These are phyloP conservation scores for Chrosomus eos DNA, from an alignment of 2,797 vertebrate genomes.

Conservation along the genomic window DNA sequence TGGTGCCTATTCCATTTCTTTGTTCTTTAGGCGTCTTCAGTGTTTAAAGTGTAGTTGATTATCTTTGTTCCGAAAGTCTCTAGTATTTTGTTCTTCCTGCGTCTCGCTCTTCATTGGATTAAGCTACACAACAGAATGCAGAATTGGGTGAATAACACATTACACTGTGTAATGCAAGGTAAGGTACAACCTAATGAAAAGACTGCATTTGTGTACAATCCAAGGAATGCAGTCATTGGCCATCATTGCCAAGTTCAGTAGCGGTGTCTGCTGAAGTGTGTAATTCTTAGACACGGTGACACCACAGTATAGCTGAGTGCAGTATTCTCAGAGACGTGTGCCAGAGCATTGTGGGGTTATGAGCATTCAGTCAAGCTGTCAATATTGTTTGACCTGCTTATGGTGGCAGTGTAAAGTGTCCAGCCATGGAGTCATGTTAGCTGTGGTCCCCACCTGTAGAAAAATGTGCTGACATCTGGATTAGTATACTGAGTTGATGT, in stretches of 20 bases:
- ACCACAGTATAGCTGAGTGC: conserved; percentile 1
- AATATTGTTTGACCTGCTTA: not conserved
- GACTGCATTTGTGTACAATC: conserved; percentile 17
- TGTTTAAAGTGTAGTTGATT: not conserved
- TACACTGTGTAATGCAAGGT: not conserved
- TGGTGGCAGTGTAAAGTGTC: not conserved
- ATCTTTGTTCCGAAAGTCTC: not conserved
- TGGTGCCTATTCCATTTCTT: not conserved
- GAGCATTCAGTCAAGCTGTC: conserved; percentile 17
- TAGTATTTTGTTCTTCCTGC: not conserved
- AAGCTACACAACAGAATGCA: not conserved
- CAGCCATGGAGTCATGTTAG: conserved; percentile 3
- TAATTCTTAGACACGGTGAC: conserved; percentile 22
- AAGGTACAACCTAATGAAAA: conserved; percentile 14
- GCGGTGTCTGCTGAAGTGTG: conserved; percentile 2
- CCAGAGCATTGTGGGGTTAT: conserved; percentile 10
- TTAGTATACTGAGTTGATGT: not conserved
- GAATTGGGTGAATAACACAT: not conserved
- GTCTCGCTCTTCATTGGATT: not conserved
- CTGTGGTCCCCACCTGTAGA: not conserved
- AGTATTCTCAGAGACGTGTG: conserved; percentile 10
- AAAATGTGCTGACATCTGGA: not conserved
- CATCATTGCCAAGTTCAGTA: conserved; percentile 7
- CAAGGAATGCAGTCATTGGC: not conserved
- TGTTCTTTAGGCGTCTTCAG: not conserved